phyloP scores from a whole-genome alignment of 2,113 vertebrate genomes.

The Ictalurus punctatus region DNA sequence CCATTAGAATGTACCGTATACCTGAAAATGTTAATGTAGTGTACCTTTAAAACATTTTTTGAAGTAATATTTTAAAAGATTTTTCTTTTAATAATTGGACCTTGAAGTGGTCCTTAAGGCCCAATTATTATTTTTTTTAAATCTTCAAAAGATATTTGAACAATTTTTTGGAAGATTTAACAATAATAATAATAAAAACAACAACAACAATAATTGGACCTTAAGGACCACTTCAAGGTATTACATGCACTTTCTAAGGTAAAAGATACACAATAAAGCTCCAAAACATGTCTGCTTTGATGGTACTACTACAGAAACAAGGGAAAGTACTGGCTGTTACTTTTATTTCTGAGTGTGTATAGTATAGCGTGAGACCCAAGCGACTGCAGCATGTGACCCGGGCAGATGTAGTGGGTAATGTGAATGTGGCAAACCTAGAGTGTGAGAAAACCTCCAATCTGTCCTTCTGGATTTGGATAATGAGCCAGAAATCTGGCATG shows the following conservation, averaged over 20 bases:
- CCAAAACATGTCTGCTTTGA: not conserved
- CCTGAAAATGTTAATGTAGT: not conserved
- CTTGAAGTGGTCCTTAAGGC: too few relatives aligned
- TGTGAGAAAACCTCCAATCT: constrained; percentile 92
- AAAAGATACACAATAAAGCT: not conserved
- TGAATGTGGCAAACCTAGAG: constrained; percentile 73
- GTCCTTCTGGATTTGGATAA: constrained; percentile 88
- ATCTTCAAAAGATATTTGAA: too few relatives aligned
- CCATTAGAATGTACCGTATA: not conserved
- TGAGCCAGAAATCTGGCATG: constrained; percentile 96
- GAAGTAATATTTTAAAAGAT: too few relatives aligned
- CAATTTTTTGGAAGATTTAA: too few relatives aligned
- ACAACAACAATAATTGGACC: too few relatives aligned
- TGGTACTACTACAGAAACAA: not conserved
- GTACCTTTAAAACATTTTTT: not conserved
- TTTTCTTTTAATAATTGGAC: too few relatives aligned
- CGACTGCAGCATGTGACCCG: not conserved
- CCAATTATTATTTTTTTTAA: too few relatives aligned
- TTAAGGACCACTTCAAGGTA: not conserved
- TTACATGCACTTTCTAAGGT: not conserved
- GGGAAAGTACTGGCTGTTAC: not conserved
- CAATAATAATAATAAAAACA: too few relatives aligned
- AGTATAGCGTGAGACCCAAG: not conserved
- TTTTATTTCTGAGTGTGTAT: not conserved
- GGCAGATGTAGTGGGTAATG: constrained; percentile 5